Evolutionary conservation across 2,888 invertebrate genomes (phyloP).

Genomic region (Ptychoptera contaminata): DNA sequence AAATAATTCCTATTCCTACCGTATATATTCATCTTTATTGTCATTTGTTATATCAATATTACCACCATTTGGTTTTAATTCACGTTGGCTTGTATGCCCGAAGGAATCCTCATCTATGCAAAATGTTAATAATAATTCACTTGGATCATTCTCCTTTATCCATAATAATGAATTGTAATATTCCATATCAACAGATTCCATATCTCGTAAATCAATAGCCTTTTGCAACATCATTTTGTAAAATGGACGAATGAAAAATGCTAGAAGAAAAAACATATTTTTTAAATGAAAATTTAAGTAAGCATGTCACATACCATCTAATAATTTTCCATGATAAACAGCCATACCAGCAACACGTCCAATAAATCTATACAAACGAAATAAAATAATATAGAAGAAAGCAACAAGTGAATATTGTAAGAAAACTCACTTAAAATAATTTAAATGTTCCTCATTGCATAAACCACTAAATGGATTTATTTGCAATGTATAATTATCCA

Average conservation of each 20-base stretch:
- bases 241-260: constrained; percentile 98
- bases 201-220: constrained; percentile 84
- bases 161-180: constrained; percentile 90
- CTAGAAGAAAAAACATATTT: constrained; percentile 42
- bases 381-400: neutral
- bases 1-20: too few relatives aligned
- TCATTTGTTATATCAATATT: constrained; percentile 80
- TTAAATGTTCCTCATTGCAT: constrained; percentile 94
- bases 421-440: constrained; percentile 66
- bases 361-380: constrained; percentile 49
- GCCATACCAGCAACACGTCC: constrained; percentile 98
- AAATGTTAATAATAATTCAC: constrained; percentile 86
- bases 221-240: constrained; percentile 99
- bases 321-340: constrained; percentile 93
- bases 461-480: constrained; percentile 96
- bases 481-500: constrained; percentile 99
- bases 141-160: constrained; percentile 82
- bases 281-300: constrained; percentile 3
- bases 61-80: constrained; percentile 80
- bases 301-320: constrained; percentile 55
- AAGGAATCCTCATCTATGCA: constrained; percentile 94
- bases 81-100: constrained; percentile 83
- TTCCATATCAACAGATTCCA: constrained; percentile 98
- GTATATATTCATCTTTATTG: constrained; percentile 95
- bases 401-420: neutral